Conservation (phyloP, 2,888 invertebrate genomes). For the Strigamia maritima region DNA sequence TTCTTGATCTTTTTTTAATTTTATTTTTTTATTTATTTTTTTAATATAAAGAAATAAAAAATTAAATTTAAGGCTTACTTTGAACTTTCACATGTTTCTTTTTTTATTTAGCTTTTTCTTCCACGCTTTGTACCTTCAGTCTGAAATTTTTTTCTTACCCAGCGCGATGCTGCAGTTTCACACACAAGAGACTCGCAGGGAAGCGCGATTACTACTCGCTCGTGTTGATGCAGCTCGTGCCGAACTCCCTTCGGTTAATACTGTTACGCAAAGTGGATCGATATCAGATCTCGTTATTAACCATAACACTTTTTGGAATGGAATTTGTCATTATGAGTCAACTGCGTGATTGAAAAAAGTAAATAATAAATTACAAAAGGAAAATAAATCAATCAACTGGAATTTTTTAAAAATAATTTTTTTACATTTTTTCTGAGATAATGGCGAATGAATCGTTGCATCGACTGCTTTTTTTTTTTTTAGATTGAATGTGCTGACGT, state of each 20-base stretch:
- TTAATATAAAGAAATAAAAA: neutral
- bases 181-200: conserved; percentile 11
- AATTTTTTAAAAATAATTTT: neutral
- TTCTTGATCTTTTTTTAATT: no score
- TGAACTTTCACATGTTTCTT: neutral
- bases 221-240: conserved; percentile 9
- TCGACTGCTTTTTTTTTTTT: neutral
- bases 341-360: neutral
- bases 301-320: neutral
- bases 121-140: neutral
- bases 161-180: neutral
- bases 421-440: neutral
- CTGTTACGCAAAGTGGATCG: conserved; percentile 19
- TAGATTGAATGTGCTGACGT: conserved; percentile 26
- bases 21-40: no score
- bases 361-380: neutral
- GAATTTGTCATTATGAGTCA: neutral
- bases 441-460: conserved; percentile 13
- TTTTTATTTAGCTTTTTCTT: neutral
- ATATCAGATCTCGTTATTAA: neutral
- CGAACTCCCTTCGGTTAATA: conserved; percentile 21
- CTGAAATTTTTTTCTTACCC: neutral
- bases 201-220: conserved; percentile 6
- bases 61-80: neutral
- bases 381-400: neutral